phyloP scores from a whole-genome alignment of 2,797 vertebrate genomes.

The Eulemur albifrons region DNA sequence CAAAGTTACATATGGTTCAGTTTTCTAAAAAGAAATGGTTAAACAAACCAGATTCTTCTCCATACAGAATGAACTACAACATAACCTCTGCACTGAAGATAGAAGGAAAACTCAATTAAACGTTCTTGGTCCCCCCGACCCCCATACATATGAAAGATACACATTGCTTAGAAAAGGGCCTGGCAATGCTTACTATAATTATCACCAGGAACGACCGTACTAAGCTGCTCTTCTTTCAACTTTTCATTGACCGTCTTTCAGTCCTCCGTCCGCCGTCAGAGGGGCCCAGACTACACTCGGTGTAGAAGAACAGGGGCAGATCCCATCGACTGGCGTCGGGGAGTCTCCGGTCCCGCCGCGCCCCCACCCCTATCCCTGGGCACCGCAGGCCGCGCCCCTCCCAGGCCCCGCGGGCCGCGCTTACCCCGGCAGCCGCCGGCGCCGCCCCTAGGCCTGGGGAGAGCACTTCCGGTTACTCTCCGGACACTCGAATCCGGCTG shows the following conservation, averaged over 20 bases:
- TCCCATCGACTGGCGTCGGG: background rate
- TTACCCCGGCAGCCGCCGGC: conserved; percentile 25
- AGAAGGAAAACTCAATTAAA: background rate
- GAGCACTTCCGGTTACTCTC: conserved; percentile 72
- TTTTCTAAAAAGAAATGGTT: background rate
- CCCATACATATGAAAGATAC: background rate
- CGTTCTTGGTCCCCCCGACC: background rate
- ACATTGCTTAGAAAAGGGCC: background rate
- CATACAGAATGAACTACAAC: background rate
- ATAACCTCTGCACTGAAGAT: background rate
- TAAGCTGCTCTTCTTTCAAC: conserved; percentile 24
- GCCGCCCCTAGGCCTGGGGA: conserved; percentile 40
- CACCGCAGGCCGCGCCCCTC: background rate
- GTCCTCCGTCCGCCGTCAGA: background rate
- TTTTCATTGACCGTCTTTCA: background rate
- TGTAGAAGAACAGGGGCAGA: no score
- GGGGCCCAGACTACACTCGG: background rate
- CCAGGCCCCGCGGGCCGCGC: background rate
- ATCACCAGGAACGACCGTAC: background rate
- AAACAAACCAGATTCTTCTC: background rate
- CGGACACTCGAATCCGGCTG: background rate
- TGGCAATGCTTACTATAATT: background rate
- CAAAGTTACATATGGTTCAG: background rate
- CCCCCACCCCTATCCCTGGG: background rate
- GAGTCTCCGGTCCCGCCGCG: background rate